A percentile compares a stretch with the other conserved stretches of the same genome.
phyloP scores from a whole-genome alignment of 30 jellyfish, hydroid and myxozoan genomes.

The Cassiopea xamachana region DNA sequence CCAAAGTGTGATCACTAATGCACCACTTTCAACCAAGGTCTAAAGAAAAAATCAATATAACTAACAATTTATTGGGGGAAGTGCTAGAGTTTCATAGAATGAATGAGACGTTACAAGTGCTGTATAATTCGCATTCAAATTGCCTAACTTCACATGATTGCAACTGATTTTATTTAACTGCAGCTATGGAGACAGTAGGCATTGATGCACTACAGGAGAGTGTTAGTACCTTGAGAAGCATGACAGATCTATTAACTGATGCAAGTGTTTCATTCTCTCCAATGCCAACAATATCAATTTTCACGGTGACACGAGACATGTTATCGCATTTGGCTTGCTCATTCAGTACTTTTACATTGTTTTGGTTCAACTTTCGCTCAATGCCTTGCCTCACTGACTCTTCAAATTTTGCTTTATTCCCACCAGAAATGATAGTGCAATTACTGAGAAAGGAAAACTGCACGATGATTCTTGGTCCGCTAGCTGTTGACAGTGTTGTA shows the following conservation, averaged over 20 bases:
- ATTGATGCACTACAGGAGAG: too few relatives aligned
- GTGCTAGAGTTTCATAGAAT: too few relatives aligned
- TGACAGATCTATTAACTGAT: slow-evolving; percentile 25
- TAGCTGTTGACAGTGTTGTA: slow-evolving; percentile 25
- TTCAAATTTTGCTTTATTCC: slow-evolving; percentile 45
- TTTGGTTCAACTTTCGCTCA: slow-evolving; percentile 17
- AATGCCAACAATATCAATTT: slow-evolving; percentile 18
- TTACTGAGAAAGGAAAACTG: slow-evolving; percentile 44
- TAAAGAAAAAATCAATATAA: neutral
- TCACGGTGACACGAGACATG: slow-evolving; percentile 15
- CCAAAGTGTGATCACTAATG: slow-evolving; percentile 27
- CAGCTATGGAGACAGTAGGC: too few relatives aligned
- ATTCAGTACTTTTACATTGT: slow-evolving; percentile 11
- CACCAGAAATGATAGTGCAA: slow-evolving; percentile 36
- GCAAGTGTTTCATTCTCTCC: slow-evolving; percentile 32
- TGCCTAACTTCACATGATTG: too few relatives aligned
- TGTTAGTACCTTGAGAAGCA: slow-evolving; percentile 26
- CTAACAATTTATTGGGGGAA: neutral
- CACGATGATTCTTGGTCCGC: slow-evolving; percentile 13
- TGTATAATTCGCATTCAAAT: too few relatives aligned
- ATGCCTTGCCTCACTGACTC: slow-evolving; percentile 20
- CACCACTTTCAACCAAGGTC: slow-evolving; percentile 47
- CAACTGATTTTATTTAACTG: too few relatives aligned
- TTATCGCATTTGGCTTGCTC: slow-evolving; percentile 57
- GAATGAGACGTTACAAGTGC: neutral